Base-by-base conservation (phyloP, 2,113 vertebrate species). In the Heterochromis multidens region DNA sequence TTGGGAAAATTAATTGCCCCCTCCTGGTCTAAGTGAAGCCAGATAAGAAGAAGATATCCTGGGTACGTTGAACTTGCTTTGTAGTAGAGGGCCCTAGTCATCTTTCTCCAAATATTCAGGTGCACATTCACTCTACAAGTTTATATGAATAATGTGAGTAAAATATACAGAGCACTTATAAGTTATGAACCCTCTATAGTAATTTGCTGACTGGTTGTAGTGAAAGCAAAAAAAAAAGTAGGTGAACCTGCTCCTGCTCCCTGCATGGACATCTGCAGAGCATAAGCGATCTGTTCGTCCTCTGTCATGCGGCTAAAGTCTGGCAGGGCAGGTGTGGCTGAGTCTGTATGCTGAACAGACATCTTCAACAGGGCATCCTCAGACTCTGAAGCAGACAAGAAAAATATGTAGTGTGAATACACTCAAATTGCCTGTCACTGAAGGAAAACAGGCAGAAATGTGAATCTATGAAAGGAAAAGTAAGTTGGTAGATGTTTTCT, bases 271-370 rank as follows among this genome's bases (percentile, higher is more conserved):
- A 99, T 99, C 95, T 99, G 98, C 97, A 99, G 97, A 92, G 98
- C 98, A 1, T 99, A 99, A 2, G 98, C 98, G 0, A 99, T 99
- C 96, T 99, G 98, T 85, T 99, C 98, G 31, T 99, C 98, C 89
- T 99, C 98, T 0, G 98, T 98, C 98, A 99, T 99, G 89, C 97
- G 98, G 92, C 97, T 99, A 29, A 99, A 97, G 92, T 99, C 98
- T 0, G 98, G 98, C 21, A 99, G 95, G 23, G 97, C 96, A 0
- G 97, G 89, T 2, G 97, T 94, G 37, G 96, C 92, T 0, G 96
- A 96, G 72, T 97, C 97, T 59, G 97, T 96, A 89, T 97, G 96
- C 1, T 95, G 96, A n/a, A 97, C 97, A 1, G 97, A 97, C 98
- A 99, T 98, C 96, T 99, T 99, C 81, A 99, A 91, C 83, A 99